Base-by-base conservation (phyloP, 2,888 invertebrate genomes). In the Herminia tarsipennalis region DNA sequence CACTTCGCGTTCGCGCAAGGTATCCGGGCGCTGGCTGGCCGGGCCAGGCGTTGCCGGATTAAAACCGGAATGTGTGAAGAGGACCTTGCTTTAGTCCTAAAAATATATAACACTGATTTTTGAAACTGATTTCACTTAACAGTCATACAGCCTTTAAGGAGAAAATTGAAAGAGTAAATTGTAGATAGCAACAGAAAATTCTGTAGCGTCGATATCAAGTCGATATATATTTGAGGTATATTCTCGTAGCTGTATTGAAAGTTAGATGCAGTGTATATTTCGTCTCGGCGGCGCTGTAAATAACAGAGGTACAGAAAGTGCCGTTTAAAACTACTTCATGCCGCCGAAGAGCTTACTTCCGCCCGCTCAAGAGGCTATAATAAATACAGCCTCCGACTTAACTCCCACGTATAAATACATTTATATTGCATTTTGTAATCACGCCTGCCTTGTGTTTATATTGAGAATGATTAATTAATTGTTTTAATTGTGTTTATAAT, bases 291-390 rank as follows among this genome's bases (percentile, higher is more conserved):
- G 56, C 56, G 51, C 59, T 57, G 66, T 70, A 73, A 73, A 71
- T 76, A 72, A 71, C 60, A 42, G 56, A 57, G 62, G 67, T 66
- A 64, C 69, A 55, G 60, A 63, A 70, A 76, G 56, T 70, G 65
- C 70, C 66, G 60, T 64, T 70, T 69, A 66, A 69, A 76, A 73
- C 75, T 72, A 66, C 70, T 69, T 63, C 61, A 59, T 59, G 60
- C 66, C 43, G 64, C 61, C 73, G 73, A 76, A 74, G 76, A 79
- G 76, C 70, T 74, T 75, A 72, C 75, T 77, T 75, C 75, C 73
- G 73, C 58, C 56, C 66, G 56, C 69, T 66, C 54, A 65, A 77
- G 74, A 66, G 66, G 61, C 71, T 73, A 61, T 75, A 77, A 78
- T 78, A 78, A 79, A 81, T 76, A 75, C 70, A 66, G 70, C 56